phyloP scores from a whole-genome alignment of 2,113 vertebrate species.

The Lamprologus lemairii region DNA sequence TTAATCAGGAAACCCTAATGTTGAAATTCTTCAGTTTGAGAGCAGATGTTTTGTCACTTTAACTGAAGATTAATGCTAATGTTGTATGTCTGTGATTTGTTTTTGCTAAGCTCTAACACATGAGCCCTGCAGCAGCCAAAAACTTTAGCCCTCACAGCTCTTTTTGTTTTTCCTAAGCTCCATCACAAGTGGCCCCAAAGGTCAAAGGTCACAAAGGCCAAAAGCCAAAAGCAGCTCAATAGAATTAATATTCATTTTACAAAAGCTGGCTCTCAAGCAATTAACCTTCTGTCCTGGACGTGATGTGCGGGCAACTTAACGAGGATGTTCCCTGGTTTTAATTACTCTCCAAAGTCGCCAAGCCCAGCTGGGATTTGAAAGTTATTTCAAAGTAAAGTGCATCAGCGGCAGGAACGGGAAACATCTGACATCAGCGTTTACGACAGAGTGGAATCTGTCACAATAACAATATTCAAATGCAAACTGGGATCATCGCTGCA shows the following conservation, averaged over 20 bases:
- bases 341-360: constrained; percentile 36
- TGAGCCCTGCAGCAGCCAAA: neutral
- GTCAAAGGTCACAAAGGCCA: constrained; percentile 2
- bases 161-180: neutral
- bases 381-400: constrained; percentile 26
- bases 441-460: neutral
- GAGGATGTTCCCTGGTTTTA: constrained; percentile 37
- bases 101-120: neutral
- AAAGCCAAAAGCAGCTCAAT: constrained; percentile 6
- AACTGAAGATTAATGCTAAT: neutral
- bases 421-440: neutral
- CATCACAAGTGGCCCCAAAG: neutral
- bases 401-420: neutral
- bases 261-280: constrained; percentile 30
- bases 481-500: neutral
- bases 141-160: neutral
- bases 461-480: neutral
- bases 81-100: neutral
- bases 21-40: neutral
- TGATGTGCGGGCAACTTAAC: constrained; percentile 37
- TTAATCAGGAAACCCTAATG: neutral
- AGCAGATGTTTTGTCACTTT: neutral
- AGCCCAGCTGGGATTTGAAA: constrained; percentile 30
- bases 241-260: constrained; percentile 50
- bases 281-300: constrained; percentile 54